Base-by-base conservation (phyloP, 2,888 invertebrate species). In the Athetis lepigone region DNA sequence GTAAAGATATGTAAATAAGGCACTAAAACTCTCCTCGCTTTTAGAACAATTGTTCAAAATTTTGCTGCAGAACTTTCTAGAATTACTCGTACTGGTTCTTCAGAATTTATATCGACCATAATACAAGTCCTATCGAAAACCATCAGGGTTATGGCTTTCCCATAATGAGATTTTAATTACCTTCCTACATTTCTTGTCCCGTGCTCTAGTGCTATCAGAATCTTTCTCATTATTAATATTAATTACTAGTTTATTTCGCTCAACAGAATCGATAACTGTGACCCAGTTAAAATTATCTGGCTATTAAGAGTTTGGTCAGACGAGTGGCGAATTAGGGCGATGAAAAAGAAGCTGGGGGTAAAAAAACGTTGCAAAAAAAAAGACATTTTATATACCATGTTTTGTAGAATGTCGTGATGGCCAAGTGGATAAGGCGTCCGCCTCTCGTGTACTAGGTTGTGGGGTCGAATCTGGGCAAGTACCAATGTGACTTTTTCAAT, bases 161-260 rank as follows among this genome's bases (percentile, higher is more conserved):
- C 71, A 52, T 84, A 84, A 84, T 79, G 84, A 73, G 75, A 59
- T 79, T 84, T 84, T 84, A 84, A 85, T 85, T 83, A 69, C 82
- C 25, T 77, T 55, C 64, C 70, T 68, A 64, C 70, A 59, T 68
- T 68, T 54, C 59, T 60, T n/a, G 16, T 40, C 60, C 45, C 25
- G 50, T 55, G 67, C 42, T 75, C 49, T 33, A 54, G 43, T 60
- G 36, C 47, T 60, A 59, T 57, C 65, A 65, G 50, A 25, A 64
- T 70, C 55, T 59, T 50, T 39, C 42, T 50, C 50, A 61, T 74
- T 71, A 79, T 79, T 70, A 79, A 79, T 79, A 79, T 74, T 71
- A 79, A 76, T 71, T 57, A 21, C 63, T 57, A 64, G 67, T 71
- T 67, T 67, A 66, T 71, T 70, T 69, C 29, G 45, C 54, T 47